These are phyloP conservation scores for Willisornis vidua DNA, from an alignment of 2,113 vertebrate genomes.

Conservation along the genomic window DNA sequence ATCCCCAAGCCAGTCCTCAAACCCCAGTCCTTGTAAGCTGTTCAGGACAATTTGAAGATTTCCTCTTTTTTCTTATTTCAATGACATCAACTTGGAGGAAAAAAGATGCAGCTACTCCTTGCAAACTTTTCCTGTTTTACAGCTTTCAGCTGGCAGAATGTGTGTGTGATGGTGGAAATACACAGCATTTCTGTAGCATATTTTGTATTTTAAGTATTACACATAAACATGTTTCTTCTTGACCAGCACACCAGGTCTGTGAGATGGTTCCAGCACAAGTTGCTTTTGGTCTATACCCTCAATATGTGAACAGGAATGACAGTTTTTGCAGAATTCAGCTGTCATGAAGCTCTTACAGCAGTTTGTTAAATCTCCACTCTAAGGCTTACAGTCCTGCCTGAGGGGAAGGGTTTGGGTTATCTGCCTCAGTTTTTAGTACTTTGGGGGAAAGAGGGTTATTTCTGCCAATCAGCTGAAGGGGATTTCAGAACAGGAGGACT, in stretches of 20 bases:
- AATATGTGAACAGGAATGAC: background rate
- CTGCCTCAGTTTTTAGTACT: background rate
- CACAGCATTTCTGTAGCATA: background rate
- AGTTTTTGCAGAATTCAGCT: background rate
- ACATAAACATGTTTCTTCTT: background rate
- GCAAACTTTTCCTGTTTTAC: background rate
- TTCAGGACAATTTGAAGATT: background rate
- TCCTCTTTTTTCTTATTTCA: background rate
- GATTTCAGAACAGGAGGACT: background rate
- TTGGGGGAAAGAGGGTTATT: background rate
- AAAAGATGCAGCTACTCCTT: rapidly evolving
- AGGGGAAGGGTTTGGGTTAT: background rate
- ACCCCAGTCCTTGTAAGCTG: rapidly evolving
- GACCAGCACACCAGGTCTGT: background rate
- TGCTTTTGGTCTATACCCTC: background rate
- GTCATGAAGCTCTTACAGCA: background rate
- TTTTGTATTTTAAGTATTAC: background rate
- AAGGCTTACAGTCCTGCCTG: background rate
- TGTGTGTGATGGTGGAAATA: rapidly evolving
- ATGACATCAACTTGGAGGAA: background rate
- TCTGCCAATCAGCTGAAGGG: background rate
- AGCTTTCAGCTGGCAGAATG: background rate
- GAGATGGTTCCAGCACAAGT: background rate
- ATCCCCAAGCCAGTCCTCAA: background rate
- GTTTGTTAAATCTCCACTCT: background rate